Percentiles rank a stretch among this genome's conserved stretches.
Evolutionary conservation across 2,113 vertebrate genomes (phyloP).

Genomic region (Notechis scutatus): DNA sequence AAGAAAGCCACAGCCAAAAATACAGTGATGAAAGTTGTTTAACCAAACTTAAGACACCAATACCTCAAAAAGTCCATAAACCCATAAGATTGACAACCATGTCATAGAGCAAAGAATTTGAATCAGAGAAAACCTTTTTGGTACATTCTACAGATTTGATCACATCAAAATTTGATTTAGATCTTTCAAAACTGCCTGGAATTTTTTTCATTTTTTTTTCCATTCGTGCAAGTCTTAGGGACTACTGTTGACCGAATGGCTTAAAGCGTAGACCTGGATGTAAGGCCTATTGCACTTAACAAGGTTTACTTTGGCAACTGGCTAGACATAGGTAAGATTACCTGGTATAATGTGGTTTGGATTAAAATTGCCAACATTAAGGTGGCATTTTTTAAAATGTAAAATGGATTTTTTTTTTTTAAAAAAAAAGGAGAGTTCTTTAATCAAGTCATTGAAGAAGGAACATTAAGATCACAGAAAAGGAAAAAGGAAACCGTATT

Average conservation of each 20-base stretch:
- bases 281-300: neutral
- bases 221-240: neutral
- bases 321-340: neutral
- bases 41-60: constrained; percentile 34
- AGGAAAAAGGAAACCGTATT: neutral
- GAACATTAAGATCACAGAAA: neutral
- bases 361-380: neutral
- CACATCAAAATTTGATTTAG: constrained; percentile 51
- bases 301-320: neutral
- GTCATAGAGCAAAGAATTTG: constrained; percentile 42
- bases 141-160: constrained; percentile 33
- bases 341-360: constrained; percentile 13
- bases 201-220: constrained; percentile 21
- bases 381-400: neutral
- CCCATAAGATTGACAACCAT: constrained; percentile 25
- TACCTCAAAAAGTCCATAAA: constrained; percentile 18
- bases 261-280: neutral
- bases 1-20: constrained; percentile 41
- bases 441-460: neutral
- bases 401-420: neutral
- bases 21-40: constrained; percentile 31
- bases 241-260: constrained; percentile 23
- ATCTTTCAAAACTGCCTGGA: constrained; percentile 44
- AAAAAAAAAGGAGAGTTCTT: neutral
- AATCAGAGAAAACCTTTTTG: constrained; percentile 31